Evolutionary conservation across 2,888 invertebrate genomes (phyloP).

Genomic region (Netelia inedita): DNA sequence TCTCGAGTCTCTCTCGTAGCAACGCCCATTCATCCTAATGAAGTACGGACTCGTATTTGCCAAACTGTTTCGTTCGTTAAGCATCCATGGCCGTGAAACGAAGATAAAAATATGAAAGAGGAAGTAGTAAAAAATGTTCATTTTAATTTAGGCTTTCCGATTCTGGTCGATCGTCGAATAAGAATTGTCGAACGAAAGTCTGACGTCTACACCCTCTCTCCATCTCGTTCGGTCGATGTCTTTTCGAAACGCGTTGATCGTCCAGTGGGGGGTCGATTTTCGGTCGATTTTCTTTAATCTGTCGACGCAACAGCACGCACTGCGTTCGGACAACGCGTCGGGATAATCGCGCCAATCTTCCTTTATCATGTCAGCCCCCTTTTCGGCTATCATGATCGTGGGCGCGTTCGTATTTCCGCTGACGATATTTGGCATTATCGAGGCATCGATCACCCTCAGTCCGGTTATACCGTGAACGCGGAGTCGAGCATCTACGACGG

Average conservation of each 20-base stretch:
- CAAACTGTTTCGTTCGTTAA: too few relatives aligned
- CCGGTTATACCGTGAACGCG: slow-evolving; percentile 89
- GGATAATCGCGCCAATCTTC: slow-evolving; percentile 87
- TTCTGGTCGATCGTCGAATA: too few relatives aligned
- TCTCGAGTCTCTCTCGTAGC: too few relatives aligned
- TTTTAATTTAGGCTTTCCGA: too few relatives aligned
- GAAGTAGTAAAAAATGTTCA: too few relatives aligned
- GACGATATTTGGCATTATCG: slow-evolving; percentile 92
- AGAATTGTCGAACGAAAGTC: neutral
- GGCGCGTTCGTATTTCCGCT: slow-evolving; percentile 94
- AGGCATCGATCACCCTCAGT: slow-evolving; percentile 92
- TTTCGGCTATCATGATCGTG: slow-evolving; percentile 94
- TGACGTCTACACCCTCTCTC: too few relatives aligned
- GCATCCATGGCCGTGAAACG: too few relatives aligned
- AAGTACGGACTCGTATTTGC: too few relatives aligned
- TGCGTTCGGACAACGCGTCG: neutral
- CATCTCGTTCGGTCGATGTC: neutral
- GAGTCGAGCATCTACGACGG: slow-evolving; percentile 91
- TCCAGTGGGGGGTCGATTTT: slow-evolving; percentile 37
- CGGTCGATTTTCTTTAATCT: slow-evolving; percentile 37
- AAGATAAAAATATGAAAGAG: too few relatives aligned
- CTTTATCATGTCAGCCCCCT: slow-evolving; percentile 93
- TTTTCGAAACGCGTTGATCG: slow-evolving; percentile 29
- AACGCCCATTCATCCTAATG: too few relatives aligned
- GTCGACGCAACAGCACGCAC: neutral